Evolutionary conservation across 2,797 vertebrate genomes (phyloP).

Genomic region (Chelon auratus): DNA sequence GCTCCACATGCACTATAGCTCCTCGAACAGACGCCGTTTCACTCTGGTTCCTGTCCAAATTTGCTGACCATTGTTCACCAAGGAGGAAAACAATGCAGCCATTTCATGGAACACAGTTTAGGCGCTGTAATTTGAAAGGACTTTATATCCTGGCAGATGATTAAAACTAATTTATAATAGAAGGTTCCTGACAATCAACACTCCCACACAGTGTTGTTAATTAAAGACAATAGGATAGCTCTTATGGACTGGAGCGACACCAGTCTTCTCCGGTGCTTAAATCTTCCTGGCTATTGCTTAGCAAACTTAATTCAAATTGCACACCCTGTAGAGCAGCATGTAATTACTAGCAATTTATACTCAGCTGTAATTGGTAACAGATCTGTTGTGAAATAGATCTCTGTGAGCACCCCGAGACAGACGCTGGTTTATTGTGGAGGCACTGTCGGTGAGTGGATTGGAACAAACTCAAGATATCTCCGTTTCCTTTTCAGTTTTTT

Average conservation of each 20-base stretch:
- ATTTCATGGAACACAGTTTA: slow-evolving; percentile 8
- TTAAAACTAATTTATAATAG: slow-evolving; percentile 34
- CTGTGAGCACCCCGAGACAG: slow-evolving; percentile 58
- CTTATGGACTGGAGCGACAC: slow-evolving; percentile 41
- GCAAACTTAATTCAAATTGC: slow-evolving; percentile 76
- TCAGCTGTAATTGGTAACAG: slow-evolving; percentile 82
- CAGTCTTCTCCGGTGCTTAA: slow-evolving; percentile 42
- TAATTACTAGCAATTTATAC: slow-evolving; percentile 84
- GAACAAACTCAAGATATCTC: slow-evolving; percentile 41
- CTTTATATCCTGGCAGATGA: slow-evolving; percentile 13
- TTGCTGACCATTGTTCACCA: slow-evolving; percentile 51
- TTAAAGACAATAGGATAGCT: slow-evolving; percentile 54
- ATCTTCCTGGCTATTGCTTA: slow-evolving; percentile 59
- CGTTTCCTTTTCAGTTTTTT: slow-evolving; percentile 19
- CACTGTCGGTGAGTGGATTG: slow-evolving; percentile 37
- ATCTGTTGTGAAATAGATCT: slow-evolving; percentile 76
- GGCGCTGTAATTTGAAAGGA: slow-evolving; percentile 9
- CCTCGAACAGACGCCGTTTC: slow-evolving; percentile 20
- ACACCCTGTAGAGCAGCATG: slow-evolving; percentile 76
- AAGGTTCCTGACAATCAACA: slow-evolving; percentile 15
- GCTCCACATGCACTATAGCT: slow-evolving; percentile 32
- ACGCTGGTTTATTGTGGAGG: slow-evolving; percentile 61
- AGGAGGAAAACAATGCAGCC: slow-evolving; percentile 41
- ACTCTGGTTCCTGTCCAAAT: slow-evolving; percentile 25
- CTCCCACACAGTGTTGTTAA: slow-evolving; percentile 40